Conservation (phyloP, 1,140 invertebrate genomes). For the Pseudomyrmex sp. region DNA sequence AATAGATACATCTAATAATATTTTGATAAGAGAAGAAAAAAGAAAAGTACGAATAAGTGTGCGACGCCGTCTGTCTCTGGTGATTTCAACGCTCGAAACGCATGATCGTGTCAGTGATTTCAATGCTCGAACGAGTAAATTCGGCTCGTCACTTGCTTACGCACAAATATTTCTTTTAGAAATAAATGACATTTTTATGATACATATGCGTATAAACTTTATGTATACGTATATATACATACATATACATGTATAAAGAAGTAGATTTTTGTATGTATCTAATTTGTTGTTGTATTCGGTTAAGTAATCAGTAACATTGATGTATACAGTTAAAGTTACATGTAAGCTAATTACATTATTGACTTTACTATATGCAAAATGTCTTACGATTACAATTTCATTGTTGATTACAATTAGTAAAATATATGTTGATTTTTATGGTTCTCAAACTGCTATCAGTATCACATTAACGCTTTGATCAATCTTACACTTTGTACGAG, state of each 20-base stretch:
- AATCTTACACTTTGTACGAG: not conserved
- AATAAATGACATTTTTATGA: not conserved
- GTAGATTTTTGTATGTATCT: not conserved
- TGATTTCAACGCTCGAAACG: constrained; percentile 32
- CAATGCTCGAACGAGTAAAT: not conserved
- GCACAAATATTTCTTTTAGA: not conserved
- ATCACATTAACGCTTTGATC: not conserved
- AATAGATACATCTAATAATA: not conserved
- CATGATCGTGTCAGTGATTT: constrained; percentile 4
- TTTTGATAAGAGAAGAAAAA: not conserved
- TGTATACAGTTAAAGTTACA: not conserved
- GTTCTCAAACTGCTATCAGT: not conserved
- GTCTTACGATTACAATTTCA: not conserved
- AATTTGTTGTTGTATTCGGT: not conserved
- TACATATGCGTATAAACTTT: too few species aligned
- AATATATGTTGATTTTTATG: too few species aligned
- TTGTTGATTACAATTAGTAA: too few species aligned
- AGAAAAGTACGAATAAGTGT: not conserved
- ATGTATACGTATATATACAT: too few species aligned
- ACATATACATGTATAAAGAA: too few species aligned
- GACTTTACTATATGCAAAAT: not conserved
- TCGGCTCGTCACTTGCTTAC: not conserved
- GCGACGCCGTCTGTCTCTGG: not conserved
- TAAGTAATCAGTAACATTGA: not conserved
- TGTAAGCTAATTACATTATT: too few species aligned